Conservation (phyloP, 2,797 vertebrate species). For the Microctenopoma lineatum region DNA sequence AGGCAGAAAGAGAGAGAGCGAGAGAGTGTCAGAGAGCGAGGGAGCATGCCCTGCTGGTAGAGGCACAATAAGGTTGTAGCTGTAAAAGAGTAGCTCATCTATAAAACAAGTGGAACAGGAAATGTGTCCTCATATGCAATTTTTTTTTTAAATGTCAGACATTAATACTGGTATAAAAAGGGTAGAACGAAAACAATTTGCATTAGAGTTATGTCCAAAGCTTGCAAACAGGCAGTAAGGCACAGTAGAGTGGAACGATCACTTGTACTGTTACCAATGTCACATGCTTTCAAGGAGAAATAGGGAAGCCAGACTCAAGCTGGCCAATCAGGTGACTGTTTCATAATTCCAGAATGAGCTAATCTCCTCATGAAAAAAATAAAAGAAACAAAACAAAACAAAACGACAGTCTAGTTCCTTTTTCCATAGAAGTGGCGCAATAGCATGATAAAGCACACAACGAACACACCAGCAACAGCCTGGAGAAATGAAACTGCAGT, state of each 20-base stretch:
- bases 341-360: conserved; percentile 73
- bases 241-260: not conserved
- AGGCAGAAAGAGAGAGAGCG: not conserved
- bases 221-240: not conserved
- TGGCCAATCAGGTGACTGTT: conserved; percentile 61
- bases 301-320: conserved; percentile 32
- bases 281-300: conserved; percentile 61
- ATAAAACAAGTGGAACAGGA: not conserved
- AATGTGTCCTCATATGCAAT: not conserved
- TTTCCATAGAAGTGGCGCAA: conserved; percentile 55
- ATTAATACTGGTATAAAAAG: not conserved
- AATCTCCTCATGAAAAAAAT: conserved; percentile 53
- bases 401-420: conserved; percentile 62
- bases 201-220: not conserved
- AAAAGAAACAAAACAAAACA: conserved; percentile 16
- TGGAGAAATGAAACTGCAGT: conserved; percentile 64
- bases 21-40: not conserved
- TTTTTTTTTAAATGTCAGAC: not conserved
- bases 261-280: conserved; percentile 21
- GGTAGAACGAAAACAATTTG: not conserved
- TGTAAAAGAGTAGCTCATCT: not conserved
- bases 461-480: conserved; percentile 13
- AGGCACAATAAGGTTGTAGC: not conserved
- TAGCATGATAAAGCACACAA: conserved; percentile 21
- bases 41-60: not conserved